phyloP scores from a whole-genome alignment of 2,113 vertebrate genomes.

The Coptodon bakossiorum region DNA sequence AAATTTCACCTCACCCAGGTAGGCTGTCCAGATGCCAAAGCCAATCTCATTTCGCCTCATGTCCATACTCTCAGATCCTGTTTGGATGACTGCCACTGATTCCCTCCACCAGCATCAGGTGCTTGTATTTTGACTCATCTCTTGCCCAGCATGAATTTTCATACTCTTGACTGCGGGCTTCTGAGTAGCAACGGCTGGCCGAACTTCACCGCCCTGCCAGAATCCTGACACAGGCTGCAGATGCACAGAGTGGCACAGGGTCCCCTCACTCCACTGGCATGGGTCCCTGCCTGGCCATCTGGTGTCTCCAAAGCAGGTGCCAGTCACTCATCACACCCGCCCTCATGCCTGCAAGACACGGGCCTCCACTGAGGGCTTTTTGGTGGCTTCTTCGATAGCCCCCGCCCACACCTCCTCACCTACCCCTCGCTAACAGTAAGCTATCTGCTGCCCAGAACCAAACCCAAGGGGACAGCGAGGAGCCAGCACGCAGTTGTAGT shows the following conservation, averaged over 20 bases:
- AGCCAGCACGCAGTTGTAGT: background rate
- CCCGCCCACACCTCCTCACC: background rate
- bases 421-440: background rate
- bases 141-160: constrained; percentile 53
- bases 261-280: constrained; percentile 56
- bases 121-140: constrained; percentile 53
- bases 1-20: constrained; percentile 44
- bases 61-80: constrained; percentile 34
- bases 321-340: constrained; percentile 54
- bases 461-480: background rate
- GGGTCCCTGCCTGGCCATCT: constrained; percentile 63
- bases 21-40: constrained; percentile 39
- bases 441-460: constrained; percentile 18
- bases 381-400: background rate
- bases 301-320: constrained; percentile 58
- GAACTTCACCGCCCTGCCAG: constrained; percentile 43
- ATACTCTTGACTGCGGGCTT: constrained; percentile 35
- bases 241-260: constrained; percentile 56
- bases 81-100: constrained; percentile 53
- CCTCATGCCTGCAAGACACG: constrained; percentile 1
- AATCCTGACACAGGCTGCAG: constrained; percentile 54
- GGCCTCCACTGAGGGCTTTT: constrained; percentile 18
- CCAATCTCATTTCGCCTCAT: background rate
- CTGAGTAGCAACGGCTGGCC: constrained; percentile 30
- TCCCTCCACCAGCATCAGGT: constrained; percentile 60